Percentiles rank a stretch among this genome's conserved stretches.
Evolutionary conservation across 2,888 invertebrate species (phyloP).

Genomic region (Odontocolon sp.): DNA sequence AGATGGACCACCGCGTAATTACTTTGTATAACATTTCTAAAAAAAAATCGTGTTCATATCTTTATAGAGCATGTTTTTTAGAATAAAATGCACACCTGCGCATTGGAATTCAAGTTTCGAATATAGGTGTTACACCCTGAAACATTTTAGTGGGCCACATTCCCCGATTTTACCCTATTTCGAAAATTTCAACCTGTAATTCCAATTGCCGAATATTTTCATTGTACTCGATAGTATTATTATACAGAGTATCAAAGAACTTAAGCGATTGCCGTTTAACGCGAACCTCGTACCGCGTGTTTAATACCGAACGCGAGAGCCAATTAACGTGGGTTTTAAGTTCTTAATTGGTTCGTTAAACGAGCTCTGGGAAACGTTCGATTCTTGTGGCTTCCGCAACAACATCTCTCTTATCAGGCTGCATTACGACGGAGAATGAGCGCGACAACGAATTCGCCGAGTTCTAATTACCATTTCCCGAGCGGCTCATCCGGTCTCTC

Average conservation of each 20-base stretch:
- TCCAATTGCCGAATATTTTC: conserved; percentile 1
- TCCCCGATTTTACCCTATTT: no score
- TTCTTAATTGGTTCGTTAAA: conserved; percentile 44
- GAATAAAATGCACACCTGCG: no score
- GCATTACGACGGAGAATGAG: conserved; percentile 9
- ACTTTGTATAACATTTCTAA: no score
- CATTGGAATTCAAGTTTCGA: no score
- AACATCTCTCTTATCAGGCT: conserved; percentile 34
- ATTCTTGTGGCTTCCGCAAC: conserved; percentile 40
- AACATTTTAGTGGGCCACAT: no score
- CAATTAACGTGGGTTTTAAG: conserved; percentile 44
- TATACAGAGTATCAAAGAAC: not conserved
- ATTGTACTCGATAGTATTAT: conserved; percentile 10
- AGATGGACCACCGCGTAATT: no score
- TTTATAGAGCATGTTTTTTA: no score
- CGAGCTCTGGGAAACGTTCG: conserved; percentile 30
- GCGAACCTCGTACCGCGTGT: not conserved
- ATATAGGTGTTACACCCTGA: no score
- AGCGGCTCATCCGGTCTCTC: not conserved
- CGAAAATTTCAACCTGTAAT: not conserved
- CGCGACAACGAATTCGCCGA: conserved; percentile 5
- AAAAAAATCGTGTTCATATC: no score
- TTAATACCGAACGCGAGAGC: conserved; percentile 18
- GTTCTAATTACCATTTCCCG: conserved; percentile 33
- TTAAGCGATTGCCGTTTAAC: not conserved